Percentiles rank a stretch among this genome's conserved stretches.
Conservation (phyloP, 1,140 invertebrate genomes). For the Hormaphis cornu region DNA sequence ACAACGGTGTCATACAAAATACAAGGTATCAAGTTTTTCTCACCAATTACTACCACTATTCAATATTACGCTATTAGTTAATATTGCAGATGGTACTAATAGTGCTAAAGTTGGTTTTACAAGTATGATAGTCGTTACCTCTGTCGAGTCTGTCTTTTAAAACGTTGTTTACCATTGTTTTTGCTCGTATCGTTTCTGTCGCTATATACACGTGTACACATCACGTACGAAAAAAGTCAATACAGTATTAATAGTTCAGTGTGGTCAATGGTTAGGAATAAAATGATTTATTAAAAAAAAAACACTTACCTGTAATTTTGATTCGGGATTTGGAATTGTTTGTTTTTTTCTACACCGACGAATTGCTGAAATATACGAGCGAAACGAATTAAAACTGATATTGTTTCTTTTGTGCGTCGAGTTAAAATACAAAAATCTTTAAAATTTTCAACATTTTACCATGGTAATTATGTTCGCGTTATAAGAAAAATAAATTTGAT, state of each 20-base stretch:
- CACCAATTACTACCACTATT: conserved; percentile 7
- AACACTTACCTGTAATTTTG: conserved; percentile 27
- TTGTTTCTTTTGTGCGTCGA: no score
- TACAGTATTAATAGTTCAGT: conserved; percentile 13
- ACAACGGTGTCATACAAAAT: conserved; percentile 17
- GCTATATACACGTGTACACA: conserved; percentile 13
- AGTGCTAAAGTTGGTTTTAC: conserved; percentile 20
- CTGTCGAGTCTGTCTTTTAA: conserved; percentile 26
- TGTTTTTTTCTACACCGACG: conserved; percentile 23
- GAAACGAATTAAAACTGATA: no score
- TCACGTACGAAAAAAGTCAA: neutral
- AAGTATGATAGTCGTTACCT: conserved; percentile 28
- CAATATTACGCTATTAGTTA: conserved; percentile 6
- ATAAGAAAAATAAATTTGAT: no score
- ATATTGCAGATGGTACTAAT: conserved; percentile 21
- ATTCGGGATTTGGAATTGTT: conserved; percentile 25
- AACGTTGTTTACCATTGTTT: conserved; percentile 20
- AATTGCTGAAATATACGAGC: conserved; percentile 17
- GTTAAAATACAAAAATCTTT: no score
- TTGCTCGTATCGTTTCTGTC: conserved; percentile 23
- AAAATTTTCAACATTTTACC: no score
- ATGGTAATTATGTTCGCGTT: no score
- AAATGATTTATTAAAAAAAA: neutral
- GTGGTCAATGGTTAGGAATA: neutral
- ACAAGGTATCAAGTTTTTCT: conserved; percentile 9